phyloP scores from a whole-genome alignment of 2,888 invertebrate species.

The Leptinotarsa haldemani region DNA sequence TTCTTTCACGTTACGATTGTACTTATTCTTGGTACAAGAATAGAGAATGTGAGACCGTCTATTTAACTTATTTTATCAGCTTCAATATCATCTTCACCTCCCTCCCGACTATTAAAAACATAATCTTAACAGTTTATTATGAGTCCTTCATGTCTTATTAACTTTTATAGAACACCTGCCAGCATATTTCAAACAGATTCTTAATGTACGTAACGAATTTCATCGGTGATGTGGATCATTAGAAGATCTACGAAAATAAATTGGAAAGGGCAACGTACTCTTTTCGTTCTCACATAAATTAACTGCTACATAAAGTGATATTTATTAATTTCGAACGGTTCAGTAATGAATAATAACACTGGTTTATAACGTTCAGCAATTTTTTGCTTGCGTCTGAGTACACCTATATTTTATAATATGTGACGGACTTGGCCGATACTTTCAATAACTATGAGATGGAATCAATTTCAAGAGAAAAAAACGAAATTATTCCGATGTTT shows the following conservation, averaged over 20 bases:
- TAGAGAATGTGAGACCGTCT: too few relatives aligned
- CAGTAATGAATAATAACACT: neutral
- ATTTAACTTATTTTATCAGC: neutral
- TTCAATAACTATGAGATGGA: too few relatives aligned
- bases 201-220: neutral
- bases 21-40: neutral
- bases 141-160: neutral
- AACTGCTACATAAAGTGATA: neutral
- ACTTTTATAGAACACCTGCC: neutral
- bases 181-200: neutral
- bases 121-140: neutral
- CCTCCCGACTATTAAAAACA: neutral
- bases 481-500: too few relatives aligned
- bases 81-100: neutral
- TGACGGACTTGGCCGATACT: too few relatives aligned
- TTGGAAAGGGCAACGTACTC: constrained; percentile 5
- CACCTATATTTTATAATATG: too few relatives aligned
- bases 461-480: too few relatives aligned
- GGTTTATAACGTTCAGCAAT: neutral
- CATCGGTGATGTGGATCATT: neutral
- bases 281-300: neutral
- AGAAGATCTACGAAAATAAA: neutral
- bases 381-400: neutral
- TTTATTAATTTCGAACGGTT: constrained; percentile 5
- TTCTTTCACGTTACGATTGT: neutral